Conservation (phyloP, 2,888 invertebrate genomes). For the Apotomis betuletana region DNA sequence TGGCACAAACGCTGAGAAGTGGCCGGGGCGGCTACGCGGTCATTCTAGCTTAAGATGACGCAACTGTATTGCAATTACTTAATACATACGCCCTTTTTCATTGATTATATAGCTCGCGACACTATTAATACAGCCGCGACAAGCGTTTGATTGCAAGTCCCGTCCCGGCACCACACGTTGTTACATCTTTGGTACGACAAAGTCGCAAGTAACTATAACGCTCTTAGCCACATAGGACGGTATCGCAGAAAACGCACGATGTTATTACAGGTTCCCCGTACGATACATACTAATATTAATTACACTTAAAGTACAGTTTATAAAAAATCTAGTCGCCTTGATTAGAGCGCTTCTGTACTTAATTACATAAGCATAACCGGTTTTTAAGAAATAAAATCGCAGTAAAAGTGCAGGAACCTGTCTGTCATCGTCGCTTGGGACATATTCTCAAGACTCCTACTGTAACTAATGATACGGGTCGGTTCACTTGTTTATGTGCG, state of each 20-base stretch:
- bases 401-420: slow-evolving; percentile 39
- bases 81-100: slow-evolving; percentile 29
- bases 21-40: slow-evolving; percentile 46
- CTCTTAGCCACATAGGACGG: not conserved
- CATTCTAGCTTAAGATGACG: not conserved
- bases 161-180: slow-evolving; percentile 42
- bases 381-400: slow-evolving; percentile 40
- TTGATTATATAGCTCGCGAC: slow-evolving; percentile 70
- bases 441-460: slow-evolving; percentile 21
- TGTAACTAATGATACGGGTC: slow-evolving; percentile 48
- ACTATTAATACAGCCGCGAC: slow-evolving; percentile 67
- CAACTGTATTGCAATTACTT: not conserved
- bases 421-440: slow-evolving; percentile 30
- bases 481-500: slow-evolving; percentile 43
- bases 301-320: slow-evolving; percentile 40
- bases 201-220: not conserved
- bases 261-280: slow-evolving; percentile 40
- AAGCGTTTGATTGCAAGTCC: slow-evolving; percentile 72
- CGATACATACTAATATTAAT: slow-evolving; percentile 43
- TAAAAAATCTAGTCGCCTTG: slow-evolving; percentile 38
- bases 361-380: slow-evolving; percentile 43
- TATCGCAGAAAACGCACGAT: not conserved
- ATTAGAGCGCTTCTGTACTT: slow-evolving; percentile 42
- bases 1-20: slow-evolving; percentile 56
- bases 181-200: slow-evolving; percentile 2